Conservation (phyloP, 2,888 invertebrate genomes). For the Cynaeus angustus region DNA sequence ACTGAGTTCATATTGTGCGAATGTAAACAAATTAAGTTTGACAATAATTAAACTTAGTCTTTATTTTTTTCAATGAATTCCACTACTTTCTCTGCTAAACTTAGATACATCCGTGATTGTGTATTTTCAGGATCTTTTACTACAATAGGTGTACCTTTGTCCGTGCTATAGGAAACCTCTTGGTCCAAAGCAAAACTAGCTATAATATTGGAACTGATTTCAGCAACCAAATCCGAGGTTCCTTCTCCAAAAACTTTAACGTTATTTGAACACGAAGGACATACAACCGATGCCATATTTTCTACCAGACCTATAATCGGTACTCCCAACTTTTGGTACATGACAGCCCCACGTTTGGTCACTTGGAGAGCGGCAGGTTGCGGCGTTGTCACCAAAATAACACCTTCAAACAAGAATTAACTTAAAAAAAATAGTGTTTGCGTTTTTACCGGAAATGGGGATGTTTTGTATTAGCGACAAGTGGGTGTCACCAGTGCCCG, state of each 20-base stretch:
- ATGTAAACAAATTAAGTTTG: no score
- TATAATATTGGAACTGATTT: slow-evolving; percentile 80
- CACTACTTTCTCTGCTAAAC: slow-evolving; percentile 60
- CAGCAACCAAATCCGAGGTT: slow-evolving; percentile 76
- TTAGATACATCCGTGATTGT: slow-evolving; percentile 58
- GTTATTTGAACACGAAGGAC: slow-evolving; percentile 83
- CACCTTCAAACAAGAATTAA: not conserved
- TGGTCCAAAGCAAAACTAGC: slow-evolving; percentile 84
- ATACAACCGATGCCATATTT: slow-evolving; percentile 90
- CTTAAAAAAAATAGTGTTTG: no score
- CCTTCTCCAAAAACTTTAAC: slow-evolving; percentile 84
- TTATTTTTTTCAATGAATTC: slow-evolving; percentile 54
- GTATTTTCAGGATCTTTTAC: slow-evolving; percentile 75
- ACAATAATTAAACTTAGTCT: no score
- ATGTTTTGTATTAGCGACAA: slow-evolving; percentile 92
- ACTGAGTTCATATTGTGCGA: no score
- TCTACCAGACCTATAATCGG: slow-evolving; percentile 92
- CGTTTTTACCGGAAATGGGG: slow-evolving; percentile 73
- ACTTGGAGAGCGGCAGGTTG: slow-evolving; percentile 92
- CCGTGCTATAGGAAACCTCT: slow-evolving; percentile 80
- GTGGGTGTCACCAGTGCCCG: slow-evolving; percentile 97
- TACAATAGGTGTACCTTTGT: slow-evolving; percentile 84
- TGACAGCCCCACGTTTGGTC: slow-evolving; percentile 82
- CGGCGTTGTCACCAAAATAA: slow-evolving; percentile 88
- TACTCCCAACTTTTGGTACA: slow-evolving; percentile 89